Evolutionary conservation across 2,113 vertebrate genomes (phyloP).

Genomic region (Seriola dumerili): DNA sequence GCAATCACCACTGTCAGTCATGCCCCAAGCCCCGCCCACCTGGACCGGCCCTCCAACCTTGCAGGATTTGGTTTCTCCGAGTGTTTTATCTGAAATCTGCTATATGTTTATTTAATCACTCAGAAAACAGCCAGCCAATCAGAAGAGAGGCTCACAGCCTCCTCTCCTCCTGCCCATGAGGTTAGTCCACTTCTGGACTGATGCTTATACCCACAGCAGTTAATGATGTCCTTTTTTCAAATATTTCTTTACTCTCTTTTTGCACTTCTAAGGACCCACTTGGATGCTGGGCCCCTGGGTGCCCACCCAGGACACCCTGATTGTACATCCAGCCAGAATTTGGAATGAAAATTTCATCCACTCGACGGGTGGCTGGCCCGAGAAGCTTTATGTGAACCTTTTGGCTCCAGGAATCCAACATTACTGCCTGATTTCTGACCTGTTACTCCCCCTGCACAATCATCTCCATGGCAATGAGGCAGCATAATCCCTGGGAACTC

Average conservation of each 20-base stretch:
- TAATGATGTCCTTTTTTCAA: background rate
- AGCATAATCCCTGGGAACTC: conserved; percentile 18
- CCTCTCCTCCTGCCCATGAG: too few relatives aligned
- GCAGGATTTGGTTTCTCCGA: too few relatives aligned
- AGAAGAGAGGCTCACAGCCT: too few relatives aligned
- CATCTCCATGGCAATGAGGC: conserved; percentile 11
- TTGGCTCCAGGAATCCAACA: conserved; percentile 8
- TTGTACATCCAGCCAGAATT: background rate
- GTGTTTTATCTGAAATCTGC: too few relatives aligned
- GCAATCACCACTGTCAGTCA: too few relatives aligned
- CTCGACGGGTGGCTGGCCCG: background rate
- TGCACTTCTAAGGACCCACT: background rate
- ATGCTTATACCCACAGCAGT: background rate
- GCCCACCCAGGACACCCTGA: too few relatives aligned
- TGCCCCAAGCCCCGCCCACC: too few relatives aligned
- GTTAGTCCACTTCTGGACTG: too few relatives aligned
- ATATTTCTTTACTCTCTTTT: background rate
- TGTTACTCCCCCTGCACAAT: conserved; percentile 18
- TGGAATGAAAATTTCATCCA: background rate
- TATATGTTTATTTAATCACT: too few relatives aligned
- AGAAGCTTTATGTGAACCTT: background rate
- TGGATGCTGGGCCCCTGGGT: background rate
- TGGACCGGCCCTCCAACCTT: too few relatives aligned
- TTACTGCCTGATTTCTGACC: conserved; percentile 14
- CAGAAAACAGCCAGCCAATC: too few relatives aligned